Base-by-base conservation (phyloP, 2,888 invertebrate genomes). In the Torymus texanus region DNA sequence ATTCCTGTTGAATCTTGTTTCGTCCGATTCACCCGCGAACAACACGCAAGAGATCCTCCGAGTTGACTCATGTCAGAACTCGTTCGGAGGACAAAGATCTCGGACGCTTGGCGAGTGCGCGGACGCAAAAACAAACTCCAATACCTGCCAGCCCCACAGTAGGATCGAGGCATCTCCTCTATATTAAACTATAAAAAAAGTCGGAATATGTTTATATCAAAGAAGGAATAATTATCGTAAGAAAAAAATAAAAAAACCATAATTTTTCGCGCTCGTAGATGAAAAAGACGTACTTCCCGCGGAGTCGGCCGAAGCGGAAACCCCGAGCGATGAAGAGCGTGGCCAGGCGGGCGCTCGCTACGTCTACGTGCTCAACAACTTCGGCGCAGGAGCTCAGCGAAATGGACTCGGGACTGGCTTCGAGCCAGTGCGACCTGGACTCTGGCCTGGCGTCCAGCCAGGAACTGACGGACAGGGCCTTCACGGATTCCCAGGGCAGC, bases 381-480 rank as follows among this genome's bases (percentile, higher is more conserved):
- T 68, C 75, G 12, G 16, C 70, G 10, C 82, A 81, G 51, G 82
- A 82, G 18, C 76, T 83, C 8, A 68, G 41, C 12, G 85, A 86
- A 0, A 89, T 89, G 83, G 91, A 91, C 84, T 91, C 91, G 3
- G 90, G 90, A 11, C 74, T 90, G 13, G 89, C 88, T 58, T 88
- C 88, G 10, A 89, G 88, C 77, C 90, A 89, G 29, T 74, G 66
- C 62, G 75, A 61, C 55, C 51, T 56, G 70, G 79, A 51, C 50
- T 75, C 29, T 12, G 50, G n/a, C 18, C 51, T 16, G 2, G 58
- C 29, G 16, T 79, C 81, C 5, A 80, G 77, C 18, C 77, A 71
- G 55, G 74, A 77, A n/a, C 55, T 75, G 41, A 41, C 41, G 11
- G 75, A 72, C 41, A 73, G 68, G 12, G 65, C 76, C 14, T 63